Conservation (phyloP, 2,888 invertebrate species). For the Drosophila neotestacea region DNA sequence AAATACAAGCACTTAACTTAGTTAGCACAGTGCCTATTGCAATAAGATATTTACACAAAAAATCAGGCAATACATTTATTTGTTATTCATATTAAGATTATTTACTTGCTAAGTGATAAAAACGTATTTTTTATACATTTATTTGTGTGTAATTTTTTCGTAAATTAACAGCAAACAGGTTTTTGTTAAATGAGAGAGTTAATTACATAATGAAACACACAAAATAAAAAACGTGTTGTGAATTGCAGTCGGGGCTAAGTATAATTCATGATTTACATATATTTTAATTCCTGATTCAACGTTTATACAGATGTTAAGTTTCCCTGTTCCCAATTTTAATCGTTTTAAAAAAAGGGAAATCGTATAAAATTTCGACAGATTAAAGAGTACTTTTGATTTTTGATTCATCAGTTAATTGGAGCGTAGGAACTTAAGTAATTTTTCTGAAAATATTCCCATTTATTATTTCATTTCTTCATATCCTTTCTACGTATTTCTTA, state of each 20-base stretch:
- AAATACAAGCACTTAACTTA: constrained; percentile 35
- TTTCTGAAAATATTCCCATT: neutral
- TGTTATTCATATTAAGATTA: constrained; percentile 11
- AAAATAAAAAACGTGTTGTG: constrained; percentile 3
- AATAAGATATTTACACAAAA: constrained; percentile 16
- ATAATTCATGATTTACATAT: constrained; percentile 15
- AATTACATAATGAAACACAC: constrained; percentile 16
- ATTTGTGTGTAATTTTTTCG: neutral
- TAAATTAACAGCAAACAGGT: constrained; percentile 17
- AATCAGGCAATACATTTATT: constrained; percentile 17
- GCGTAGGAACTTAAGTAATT: neutral
- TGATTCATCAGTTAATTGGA: neutral
- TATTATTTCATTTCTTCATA: neutral
- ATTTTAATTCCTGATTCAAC: constrained; percentile 17
- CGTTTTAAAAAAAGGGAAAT: neutral
- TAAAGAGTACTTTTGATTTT: neutral
- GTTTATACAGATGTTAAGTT: neutral
- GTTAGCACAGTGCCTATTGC: constrained; percentile 25
- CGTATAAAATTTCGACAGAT: neutral
- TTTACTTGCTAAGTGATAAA: constrained; percentile 11
- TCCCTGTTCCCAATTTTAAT: constrained; percentile 7
- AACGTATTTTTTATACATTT: neutral
- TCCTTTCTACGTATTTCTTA: neutral
- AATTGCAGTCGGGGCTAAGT: constrained; percentile 4
- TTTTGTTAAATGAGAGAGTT: constrained; percentile 4